A percentile compares a stretch with the other conserved stretches of the same genome.
These are phyloP conservation scores for Ephestia elutella DNA, from an alignment of 1,140 invertebrate genomes.

Conservation along the genomic window DNA sequence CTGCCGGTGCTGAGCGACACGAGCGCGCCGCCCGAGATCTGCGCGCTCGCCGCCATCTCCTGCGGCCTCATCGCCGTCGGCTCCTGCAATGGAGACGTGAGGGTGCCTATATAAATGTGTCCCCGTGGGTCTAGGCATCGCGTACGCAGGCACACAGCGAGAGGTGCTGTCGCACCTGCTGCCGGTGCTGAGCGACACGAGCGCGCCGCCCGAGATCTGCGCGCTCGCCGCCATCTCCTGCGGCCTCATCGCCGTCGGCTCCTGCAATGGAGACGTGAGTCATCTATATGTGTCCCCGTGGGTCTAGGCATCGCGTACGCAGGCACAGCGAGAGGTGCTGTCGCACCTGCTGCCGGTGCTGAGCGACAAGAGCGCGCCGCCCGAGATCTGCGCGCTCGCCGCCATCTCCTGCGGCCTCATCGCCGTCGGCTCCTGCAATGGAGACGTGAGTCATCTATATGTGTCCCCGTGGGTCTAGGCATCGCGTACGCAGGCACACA, in stretches of 20 bases:
- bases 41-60: slow-evolving; percentile 96
- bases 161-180: slow-evolving; percentile 91
- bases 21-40: slow-evolving; percentile 90
- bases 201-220: slow-evolving; percentile 91
- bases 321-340: slow-evolving; percentile 96
- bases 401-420: slow-evolving; percentile 97
- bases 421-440: slow-evolving; percentile 95
- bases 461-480: slow-evolving; percentile 90
- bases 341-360: slow-evolving; percentile 91
- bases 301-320: slow-evolving; percentile 98
- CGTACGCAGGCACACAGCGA: slow-evolving; percentile 98
- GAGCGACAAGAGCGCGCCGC: slow-evolving; percentile 83
- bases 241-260: slow-evolving; percentile 97
- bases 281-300: no score
- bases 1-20: slow-evolving; percentile 90
- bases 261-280: slow-evolving; percentile 95
- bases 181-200: slow-evolving; percentile 89
- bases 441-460: slow-evolving; percentile 85
- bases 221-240: slow-evolving; percentile 95
- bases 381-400: slow-evolving; percentile 95
- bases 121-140: slow-evolving; percentile 92
- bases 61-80: slow-evolving; percentile 97
- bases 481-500: slow-evolving; percentile 99
- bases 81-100: slow-evolving; percentile 94
- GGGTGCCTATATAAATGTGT: no score